Conservation (phyloP, 2,888 invertebrate species). For the Lysandra bellargus region DNA sequence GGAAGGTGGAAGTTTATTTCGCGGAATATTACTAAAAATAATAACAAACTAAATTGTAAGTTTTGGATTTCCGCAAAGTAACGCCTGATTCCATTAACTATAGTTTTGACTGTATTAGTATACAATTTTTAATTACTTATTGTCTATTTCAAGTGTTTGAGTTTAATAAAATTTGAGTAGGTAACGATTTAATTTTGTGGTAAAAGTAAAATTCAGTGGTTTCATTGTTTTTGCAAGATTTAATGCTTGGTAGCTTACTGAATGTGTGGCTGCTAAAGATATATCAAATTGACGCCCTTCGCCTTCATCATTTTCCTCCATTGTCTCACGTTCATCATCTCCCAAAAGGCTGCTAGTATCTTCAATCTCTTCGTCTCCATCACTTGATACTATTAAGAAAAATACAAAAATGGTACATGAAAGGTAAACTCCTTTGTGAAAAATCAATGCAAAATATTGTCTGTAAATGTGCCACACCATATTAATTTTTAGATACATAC, state of each 20-base stretch:
- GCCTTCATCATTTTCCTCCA: constrained; percentile 41
- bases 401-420: not conserved
- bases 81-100: too few species aligned
- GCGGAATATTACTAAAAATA: too few species aligned
- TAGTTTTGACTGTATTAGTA: too few species aligned
- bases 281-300: constrained; percentile 63
- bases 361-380: constrained; percentile 31
- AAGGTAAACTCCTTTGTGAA: not conserved
- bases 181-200: too few species aligned
- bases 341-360: constrained; percentile 1
- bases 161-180: not conserved
- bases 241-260: constrained; percentile 49
- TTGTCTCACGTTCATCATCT: constrained; percentile 37
- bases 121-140: too few species aligned
- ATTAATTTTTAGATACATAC: constrained; percentile 44
- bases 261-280: constrained; percentile 64
- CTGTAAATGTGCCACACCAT: not conserved
- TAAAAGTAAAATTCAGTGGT: not conserved
- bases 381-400: constrained; percentile 27
- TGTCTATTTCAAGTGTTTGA: too few species aligned
- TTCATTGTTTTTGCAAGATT: not conserved
- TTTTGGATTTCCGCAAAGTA: too few species aligned
- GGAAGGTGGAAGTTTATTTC: too few species aligned
- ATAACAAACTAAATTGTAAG: too few species aligned
- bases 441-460: not conserved